Conservation (phyloP, 2,113 vertebrate genomes). For the Lathamus discolor region DNA sequence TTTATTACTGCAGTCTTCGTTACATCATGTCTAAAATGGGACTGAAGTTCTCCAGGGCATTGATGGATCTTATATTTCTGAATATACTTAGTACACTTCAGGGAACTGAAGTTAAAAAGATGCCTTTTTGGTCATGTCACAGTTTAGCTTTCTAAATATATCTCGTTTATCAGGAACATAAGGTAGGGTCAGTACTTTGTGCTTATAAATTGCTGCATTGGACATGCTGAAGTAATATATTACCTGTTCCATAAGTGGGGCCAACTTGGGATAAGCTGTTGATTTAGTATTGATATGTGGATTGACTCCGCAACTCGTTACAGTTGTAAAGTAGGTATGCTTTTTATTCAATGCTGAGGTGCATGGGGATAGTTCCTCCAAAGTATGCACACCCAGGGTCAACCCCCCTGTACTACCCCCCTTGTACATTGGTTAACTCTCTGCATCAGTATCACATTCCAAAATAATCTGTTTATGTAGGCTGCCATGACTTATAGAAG, state of each 20-base stretch:
- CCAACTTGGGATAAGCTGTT: neutral
- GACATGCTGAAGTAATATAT: neutral
- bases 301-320: no score
- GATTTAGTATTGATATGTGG: neutral
- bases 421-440: no score
- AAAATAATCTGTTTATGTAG: neutral
- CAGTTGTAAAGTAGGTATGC: no score
- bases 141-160: neutral
- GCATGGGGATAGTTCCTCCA: no score
- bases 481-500: neutral
- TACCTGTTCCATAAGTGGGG: neutral
- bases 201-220: neutral
- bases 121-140: neutral
- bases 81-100: neutral
- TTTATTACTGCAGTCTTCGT: neutral
- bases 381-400: no score
- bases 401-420: no score
- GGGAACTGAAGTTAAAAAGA: neutral
- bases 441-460: neutral
- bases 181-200: neutral
- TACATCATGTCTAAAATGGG: neutral
- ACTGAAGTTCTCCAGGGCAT: neutral
- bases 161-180: neutral
- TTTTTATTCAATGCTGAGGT: no score
- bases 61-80: neutral